Evolutionary conservation across 2,797 vertebrate genomes (phyloP).

Genomic region (Dromococcyx pavoninus): DNA sequence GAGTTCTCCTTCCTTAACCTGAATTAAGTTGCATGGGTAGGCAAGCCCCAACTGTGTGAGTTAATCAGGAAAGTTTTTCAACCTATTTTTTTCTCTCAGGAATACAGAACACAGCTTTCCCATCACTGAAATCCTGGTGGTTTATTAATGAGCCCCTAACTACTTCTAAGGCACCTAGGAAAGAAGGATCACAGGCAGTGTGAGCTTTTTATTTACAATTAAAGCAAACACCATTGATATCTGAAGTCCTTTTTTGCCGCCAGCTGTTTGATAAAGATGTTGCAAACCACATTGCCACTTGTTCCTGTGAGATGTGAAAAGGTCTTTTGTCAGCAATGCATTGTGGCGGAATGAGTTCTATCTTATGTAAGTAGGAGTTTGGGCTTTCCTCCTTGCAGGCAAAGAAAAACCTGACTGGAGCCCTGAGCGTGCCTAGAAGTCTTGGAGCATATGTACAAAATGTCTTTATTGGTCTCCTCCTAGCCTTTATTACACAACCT

Average conservation of each 20-base stretch:
- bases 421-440: not conserved
- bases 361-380: not conserved
- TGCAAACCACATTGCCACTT: not conserved
- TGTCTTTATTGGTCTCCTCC: not conserved
- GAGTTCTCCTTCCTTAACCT: not conserved
- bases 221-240: not conserved
- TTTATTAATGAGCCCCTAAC: not conserved
- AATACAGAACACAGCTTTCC: not conserved
- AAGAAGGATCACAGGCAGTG: not conserved
- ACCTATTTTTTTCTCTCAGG: not conserved
- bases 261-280: not conserved
- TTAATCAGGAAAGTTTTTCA: not conserved
- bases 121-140: not conserved
- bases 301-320: not conserved
- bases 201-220: not conserved
- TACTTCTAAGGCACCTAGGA: not conserved
- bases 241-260: not conserved
- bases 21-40: not conserved
- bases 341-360: not conserved
- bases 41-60: not conserved
- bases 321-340: not conserved
- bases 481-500: not conserved
- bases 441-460: not conserved
- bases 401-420: not conserved
- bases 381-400: not conserved